A percentile compares a stretch with the other conserved stretches of the same genome.
These are phyloP conservation scores for Monopis laevigella DNA, from an alignment of 2,888 invertebrate genomes.

Conservation along the genomic window DNA sequence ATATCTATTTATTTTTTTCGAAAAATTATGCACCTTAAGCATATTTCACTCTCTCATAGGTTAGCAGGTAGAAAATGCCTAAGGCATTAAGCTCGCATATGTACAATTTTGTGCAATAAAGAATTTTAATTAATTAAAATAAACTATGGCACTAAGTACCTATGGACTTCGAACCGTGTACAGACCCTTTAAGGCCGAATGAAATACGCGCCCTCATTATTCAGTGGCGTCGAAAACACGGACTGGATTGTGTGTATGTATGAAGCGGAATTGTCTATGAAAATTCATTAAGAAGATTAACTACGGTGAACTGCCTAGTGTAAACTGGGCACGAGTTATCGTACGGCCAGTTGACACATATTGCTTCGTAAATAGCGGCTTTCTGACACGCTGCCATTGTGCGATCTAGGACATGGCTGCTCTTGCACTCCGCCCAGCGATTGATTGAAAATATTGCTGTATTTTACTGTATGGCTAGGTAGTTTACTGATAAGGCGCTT, in stretches of 20 bases:
- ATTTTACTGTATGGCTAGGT: too few species aligned
- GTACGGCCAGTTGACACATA: conserved; percentile 24
- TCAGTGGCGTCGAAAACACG: conserved; percentile 25
- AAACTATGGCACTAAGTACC: too few species aligned
- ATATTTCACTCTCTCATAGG: too few species aligned
- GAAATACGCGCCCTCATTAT: conserved; percentile 26
- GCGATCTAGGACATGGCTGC: conserved; percentile 1
- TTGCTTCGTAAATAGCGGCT: conserved; percentile 21
- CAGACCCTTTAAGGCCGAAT: background rate
- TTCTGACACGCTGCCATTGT: conserved; percentile 8
- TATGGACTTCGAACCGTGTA: too few species aligned
- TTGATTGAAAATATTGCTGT: too few species aligned
- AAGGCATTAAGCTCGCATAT: too few species aligned
- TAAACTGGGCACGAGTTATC: conserved; percentile 19
- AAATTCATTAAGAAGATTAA: conserved; percentile 47
- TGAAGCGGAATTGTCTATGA: conserved; percentile 20
- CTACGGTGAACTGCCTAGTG: conserved; percentile 22
- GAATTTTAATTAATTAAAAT: too few species aligned
- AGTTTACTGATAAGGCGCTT: too few species aligned
- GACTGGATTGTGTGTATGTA: conserved; percentile 25
- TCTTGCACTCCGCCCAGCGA: background rate
- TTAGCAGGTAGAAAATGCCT: too few species aligned
- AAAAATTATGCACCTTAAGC: too few species aligned
- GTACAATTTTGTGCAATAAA: too few species aligned
- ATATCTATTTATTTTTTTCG: too few species aligned